These are phyloP conservation scores for Malthinus flaveolus DNA, from an alignment of 2,888 invertebrate species.

Conservation along the genomic window DNA sequence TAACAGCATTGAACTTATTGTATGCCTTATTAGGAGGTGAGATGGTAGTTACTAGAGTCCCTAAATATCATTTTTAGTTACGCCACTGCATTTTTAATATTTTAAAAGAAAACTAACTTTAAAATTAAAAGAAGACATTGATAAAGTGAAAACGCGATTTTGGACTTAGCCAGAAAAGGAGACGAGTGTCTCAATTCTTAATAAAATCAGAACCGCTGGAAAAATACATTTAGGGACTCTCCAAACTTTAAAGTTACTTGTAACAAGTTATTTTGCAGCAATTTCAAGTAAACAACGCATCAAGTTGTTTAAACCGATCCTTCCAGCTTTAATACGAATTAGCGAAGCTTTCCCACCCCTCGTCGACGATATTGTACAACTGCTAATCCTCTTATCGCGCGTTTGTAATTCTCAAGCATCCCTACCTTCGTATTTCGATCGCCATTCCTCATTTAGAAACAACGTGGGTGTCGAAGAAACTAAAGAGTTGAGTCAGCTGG, in stretches of 20 bases:
- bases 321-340: constrained; percentile 85
- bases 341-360: constrained; percentile 92
- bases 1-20: constrained; percentile 85
- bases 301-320: constrained; percentile 79
- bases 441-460: constrained; percentile 48
- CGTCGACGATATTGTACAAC: constrained; percentile 83
- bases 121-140: too few relatives aligned
- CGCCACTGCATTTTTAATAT: too few relatives aligned
- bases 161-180: too few relatives aligned
- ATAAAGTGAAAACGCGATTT: too few relatives aligned
- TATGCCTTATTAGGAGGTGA: constrained; percentile 77
- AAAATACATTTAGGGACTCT: too few relatives aligned
- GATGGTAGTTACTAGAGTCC: too few relatives aligned
- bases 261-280: constrained; percentile 55
- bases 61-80: too few relatives aligned
- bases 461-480: constrained; percentile 50
- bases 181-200: too few relatives aligned
- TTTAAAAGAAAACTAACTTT: too few relatives aligned
- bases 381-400: constrained; percentile 83
- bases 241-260: too few relatives aligned
- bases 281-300: constrained; percentile 78
- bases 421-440: constrained; percentile 56
- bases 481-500: constrained; percentile 49
- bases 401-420: constrained; percentile 85
- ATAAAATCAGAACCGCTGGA: too few relatives aligned